Base-by-base conservation (phyloP, 2,888 invertebrate species). In the Vannuccia rotundouncinata region DNA sequence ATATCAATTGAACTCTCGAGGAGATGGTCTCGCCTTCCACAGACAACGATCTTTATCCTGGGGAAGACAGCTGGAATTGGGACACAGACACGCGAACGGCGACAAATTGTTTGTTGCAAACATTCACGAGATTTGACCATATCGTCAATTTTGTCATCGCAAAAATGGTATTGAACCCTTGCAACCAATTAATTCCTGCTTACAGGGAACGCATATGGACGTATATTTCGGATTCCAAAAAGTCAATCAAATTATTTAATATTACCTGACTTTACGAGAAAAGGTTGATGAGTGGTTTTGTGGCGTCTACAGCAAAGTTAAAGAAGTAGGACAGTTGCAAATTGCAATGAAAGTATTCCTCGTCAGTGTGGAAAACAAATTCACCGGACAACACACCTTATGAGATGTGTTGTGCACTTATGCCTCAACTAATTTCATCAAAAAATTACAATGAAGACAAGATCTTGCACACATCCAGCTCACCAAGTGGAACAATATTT, bases 161-260 rank as follows among this genome's bases (percentile, higher is more conserved):
- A 45, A 45, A 45, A 45, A 45, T 45, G 17, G 5, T 45, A 45
- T n/a, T n/a, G n/a, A 66, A 5, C 66, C 66, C 22, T 66, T 5
- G 25, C 13, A 66, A 5, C 66, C 5, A 66, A n/a, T 66, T 5
- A 2, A 22, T 66, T 66, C 66, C 66, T 66, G 66, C 66, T 66
- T 66, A 66, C 66, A 66, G 25, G 66, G 66, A 22, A 66, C 66
- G 22, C 66, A 66, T 66, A 66, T 66, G 66, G 66, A 66, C 66
- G 66, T 66, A 66, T 66, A 66, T 66, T 66, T 66, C 66, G 66
- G 66, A 66, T 66, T 66, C 66, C 66, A 66, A 66, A 66, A 66
- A 66, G 66, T 66, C 66, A 22, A 66, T 66, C 66, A 66, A 66
- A 66, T 66, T 66, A 66, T 66, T 66, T 66, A 5, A 66, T 66